Evolutionary conservation across 2,113 vertebrate species (phyloP).

Genomic region (Pimephales promelas): DNA sequence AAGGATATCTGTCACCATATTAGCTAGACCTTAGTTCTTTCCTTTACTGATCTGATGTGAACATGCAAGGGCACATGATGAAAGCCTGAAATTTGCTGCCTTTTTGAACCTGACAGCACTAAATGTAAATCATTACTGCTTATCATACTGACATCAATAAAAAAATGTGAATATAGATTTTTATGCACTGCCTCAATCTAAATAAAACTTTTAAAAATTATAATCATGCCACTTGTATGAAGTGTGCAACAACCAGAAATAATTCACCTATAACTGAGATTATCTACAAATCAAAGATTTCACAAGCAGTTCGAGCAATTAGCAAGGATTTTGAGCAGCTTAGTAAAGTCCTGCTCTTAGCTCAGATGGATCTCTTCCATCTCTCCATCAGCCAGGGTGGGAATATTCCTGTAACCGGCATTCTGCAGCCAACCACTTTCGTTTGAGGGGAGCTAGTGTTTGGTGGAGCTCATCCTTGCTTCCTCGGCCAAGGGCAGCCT

Average conservation of each 20-base stretch:
- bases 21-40: background rate
- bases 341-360: background rate
- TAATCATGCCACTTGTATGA: too few species aligned
- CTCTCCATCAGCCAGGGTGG: background rate
- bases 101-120: too few species aligned
- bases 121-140: too few species aligned
- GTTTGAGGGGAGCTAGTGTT: constrained; percentile 55
- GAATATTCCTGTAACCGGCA: background rate
- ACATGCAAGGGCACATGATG: background rate
- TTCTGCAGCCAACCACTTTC: constrained; percentile 26
- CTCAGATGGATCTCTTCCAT: background rate
- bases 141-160: too few species aligned
- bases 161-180: too few species aligned
- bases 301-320: too few species aligned
- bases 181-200: too few species aligned
- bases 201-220: too few species aligned
- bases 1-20: background rate
- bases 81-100: background rate
- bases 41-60: background rate
- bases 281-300: too few species aligned
- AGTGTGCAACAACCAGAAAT: background rate
- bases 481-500: constrained; percentile 70
- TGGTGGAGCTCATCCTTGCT: constrained; percentile 38
- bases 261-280: background rate
- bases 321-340: background rate